Evolutionary conservation across 2,797 vertebrate species (phyloP).

Genomic region (Characodon lateralis): DNA sequence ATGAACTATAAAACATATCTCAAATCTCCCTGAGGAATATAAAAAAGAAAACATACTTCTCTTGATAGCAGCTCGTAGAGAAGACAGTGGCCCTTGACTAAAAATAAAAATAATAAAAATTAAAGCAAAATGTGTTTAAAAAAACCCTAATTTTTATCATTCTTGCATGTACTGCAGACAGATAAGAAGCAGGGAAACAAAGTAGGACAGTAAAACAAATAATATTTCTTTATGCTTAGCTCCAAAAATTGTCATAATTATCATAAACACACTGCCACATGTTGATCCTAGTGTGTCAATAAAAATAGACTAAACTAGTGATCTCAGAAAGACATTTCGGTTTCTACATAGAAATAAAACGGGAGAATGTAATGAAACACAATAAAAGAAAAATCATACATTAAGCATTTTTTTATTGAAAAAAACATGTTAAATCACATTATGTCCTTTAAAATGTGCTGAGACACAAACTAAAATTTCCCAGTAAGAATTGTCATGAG

Average conservation of each 20-base stretch:
- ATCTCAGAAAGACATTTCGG: background rate
- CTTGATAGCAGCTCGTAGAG: conserved; percentile 92
- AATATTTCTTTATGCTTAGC: background rate
- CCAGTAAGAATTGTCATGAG: background rate
- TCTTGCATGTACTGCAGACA: background rate
- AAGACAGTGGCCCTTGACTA: conserved; percentile 91
- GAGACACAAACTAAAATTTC: background rate
- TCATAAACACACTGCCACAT: background rate
- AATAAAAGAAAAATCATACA: background rate
- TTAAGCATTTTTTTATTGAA: background rate
- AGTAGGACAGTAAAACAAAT: background rate
- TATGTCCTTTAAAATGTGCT: background rate
- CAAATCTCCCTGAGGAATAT: background rate
- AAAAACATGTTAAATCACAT: background rate
- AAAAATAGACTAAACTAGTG: background rate
- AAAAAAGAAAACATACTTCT: conserved; percentile 78
- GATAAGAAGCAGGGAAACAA: background rate
- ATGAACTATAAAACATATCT: background rate
- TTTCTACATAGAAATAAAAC: background rate
- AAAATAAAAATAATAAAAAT: conserved; percentile 43
- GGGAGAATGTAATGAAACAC: background rate
- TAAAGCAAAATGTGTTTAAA: background rate
- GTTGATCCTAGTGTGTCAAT: background rate
- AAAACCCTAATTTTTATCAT: background rate
- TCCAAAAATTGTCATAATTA: background rate